These are phyloP conservation scores for Drosophila parabipectinata DNA, from an alignment of 1,140 invertebrate genomes.

Conservation along the genomic window DNA sequence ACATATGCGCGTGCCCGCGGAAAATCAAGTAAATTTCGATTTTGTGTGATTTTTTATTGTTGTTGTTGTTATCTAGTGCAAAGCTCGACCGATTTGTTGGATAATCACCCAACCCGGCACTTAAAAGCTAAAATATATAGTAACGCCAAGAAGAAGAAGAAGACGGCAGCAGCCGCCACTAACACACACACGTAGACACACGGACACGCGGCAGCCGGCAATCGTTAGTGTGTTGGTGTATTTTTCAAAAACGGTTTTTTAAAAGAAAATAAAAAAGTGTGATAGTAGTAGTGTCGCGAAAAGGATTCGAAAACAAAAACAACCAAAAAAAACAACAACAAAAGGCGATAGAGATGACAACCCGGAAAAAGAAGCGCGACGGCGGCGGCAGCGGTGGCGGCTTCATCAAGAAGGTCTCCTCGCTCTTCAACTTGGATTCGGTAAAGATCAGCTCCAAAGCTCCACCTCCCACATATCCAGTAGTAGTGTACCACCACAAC, in stretches of 20 bases:
- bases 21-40: slow-evolving; percentile 26
- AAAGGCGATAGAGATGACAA: slow-evolving; percentile 86
- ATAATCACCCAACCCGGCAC: slow-evolving; percentile 29
- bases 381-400: slow-evolving; percentile 85
- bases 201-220: slow-evolving; percentile 61
- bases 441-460: slow-evolving; percentile 84
- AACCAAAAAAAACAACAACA: slow-evolving; percentile 9
- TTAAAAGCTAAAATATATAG: slow-evolving; percentile 35
- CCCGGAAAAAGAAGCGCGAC: slow-evolving; percentile 90
- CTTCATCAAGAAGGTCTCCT: slow-evolving; percentile 94
- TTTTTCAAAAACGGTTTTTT: slow-evolving; percentile 9
- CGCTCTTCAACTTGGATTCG: slow-evolving; percentile 93
- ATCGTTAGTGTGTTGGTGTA: slow-evolving; percentile 55
- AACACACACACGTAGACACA: slow-evolving; percentile 27
- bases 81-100: slow-evolving; percentile 18
- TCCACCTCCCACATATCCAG: slow-evolving; percentile 5
- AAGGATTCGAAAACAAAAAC: slow-evolving; percentile 22
- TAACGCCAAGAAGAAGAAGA: slow-evolving; percentile 18
- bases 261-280: slow-evolving; percentile 6
- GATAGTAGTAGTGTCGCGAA: slow-evolving; percentile 6
- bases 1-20: slow-evolving; percentile 19
- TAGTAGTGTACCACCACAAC: too few species aligned
- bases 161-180: slow-evolving; percentile 3
- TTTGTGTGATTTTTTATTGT: slow-evolving; percentile 14
- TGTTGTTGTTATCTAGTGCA: slow-evolving; percentile 47